Conservation (phyloP, 2,113 vertebrate species). For the Scolopax mira region DNA sequence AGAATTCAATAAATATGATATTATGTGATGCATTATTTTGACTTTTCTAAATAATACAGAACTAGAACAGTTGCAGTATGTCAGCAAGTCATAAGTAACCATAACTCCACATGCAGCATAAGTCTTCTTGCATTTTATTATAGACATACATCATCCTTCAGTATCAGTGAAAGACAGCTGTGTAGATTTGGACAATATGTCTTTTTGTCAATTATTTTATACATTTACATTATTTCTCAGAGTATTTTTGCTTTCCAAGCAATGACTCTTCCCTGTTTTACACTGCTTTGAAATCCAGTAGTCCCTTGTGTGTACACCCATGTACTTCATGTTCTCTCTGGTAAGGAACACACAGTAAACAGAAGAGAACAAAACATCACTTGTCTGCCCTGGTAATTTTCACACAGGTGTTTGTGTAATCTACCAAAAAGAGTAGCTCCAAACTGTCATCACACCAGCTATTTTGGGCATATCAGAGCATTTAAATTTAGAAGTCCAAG, state of each 20-base stretch:
- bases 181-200: not conserved
- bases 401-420: not conserved
- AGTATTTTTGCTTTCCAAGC: not conserved
- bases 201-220: not conserved
- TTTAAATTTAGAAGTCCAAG: not conserved
- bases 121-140: not conserved
- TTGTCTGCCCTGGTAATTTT: not conserved
- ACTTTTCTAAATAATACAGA: no score
- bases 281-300: not conserved
- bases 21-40: no score
- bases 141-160: not conserved
- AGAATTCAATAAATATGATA: no score
- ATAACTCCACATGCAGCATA: not conserved
- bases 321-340: not conserved
- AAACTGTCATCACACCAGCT: not conserved
- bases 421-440: not conserved
- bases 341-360: not conserved
- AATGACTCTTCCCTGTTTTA: not conserved
- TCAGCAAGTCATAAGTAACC: no score
- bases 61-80: no score
- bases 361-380: not conserved
- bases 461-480: not conserved
- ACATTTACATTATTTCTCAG: not conserved
- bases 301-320: not conserved
- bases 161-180: not conserved